These are phyloP conservation scores for Bombus soroeensis DNA, from an alignment of 1,140 invertebrate genomes.

Conservation along the genomic window DNA sequence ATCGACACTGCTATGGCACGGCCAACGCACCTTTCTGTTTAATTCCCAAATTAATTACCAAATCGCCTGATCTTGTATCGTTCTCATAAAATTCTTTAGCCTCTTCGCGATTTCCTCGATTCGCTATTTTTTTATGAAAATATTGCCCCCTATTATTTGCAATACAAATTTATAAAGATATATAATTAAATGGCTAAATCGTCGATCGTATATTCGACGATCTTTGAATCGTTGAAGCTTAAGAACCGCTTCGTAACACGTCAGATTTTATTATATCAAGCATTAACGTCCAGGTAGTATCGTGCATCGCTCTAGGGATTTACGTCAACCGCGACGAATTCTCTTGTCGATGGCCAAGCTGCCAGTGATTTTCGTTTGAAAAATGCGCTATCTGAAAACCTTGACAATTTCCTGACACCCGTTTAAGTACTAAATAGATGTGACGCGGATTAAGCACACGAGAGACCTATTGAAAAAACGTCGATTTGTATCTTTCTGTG, in stretches of 20 bases:
- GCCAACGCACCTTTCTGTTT: not conserved
- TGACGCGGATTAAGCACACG: conserved; percentile 2
- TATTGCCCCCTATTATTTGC: accelerated
- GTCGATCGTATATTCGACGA: not conserved
- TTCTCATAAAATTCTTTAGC: too few species aligned
- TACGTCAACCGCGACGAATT: conserved; percentile 39
- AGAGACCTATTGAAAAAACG: not conserved
- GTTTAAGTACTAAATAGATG: not conserved
- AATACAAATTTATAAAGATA: too few species aligned
- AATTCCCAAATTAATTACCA: not conserved
- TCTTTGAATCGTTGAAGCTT: not conserved
- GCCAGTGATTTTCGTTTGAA: conserved; percentile 12
- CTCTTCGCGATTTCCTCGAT: too few species aligned
- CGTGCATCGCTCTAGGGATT: conserved; percentile 50
- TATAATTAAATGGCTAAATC: not conserved
- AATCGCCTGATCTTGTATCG: too few species aligned
- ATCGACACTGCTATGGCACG: too few species aligned
- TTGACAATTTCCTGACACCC: conserved; percentile 8
- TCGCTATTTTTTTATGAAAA: too few species aligned
- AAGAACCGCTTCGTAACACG: not conserved
- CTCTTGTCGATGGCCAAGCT: not conserved
- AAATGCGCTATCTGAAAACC: not conserved
- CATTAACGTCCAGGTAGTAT: conserved; percentile 39
- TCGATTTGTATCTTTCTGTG: not conserved
- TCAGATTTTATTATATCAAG: not conserved